Evolutionary conservation across 1,140 invertebrate species (phyloP).

Genomic region (honey bee (Apis mellifera)): Amel_HAv3.1 CM009935.2:10855001-10855500

Average conservation of each 20-base stretch:
- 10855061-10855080: conserved; percentile 99
- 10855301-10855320: conserved; percentile 24
- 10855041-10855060: conserved; percentile 96
- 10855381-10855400: not conserved
- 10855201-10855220: conserved; percentile 98
- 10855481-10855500: conserved; percentile 57
- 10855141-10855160: conserved; percentile 97
- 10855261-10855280: not conserved
- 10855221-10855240: conserved; percentile 84
- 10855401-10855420: conserved; percentile 20
- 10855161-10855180: conserved; percentile 98
- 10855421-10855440: conserved; percentile 31
- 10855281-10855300: not conserved
- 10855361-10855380: conserved; percentile 23
- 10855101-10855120: conserved; percentile 96
- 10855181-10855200: conserved; percentile 98
- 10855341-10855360: not conserved
- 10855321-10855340: conserved; percentile 21
- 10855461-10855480: conserved; percentile 57
- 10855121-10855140: conserved; percentile 91
- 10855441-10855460: conserved; percentile 47
- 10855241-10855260: not conserved
- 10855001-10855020: conserved; percentile 20
- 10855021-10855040: conserved; percentile 82
- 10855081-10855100: conserved; percentile 99